These are phyloP conservation scores for Lycaon pictus DNA, from an alignment of 2,113 vertebrate genomes.

Conservation along the genomic window DNA sequence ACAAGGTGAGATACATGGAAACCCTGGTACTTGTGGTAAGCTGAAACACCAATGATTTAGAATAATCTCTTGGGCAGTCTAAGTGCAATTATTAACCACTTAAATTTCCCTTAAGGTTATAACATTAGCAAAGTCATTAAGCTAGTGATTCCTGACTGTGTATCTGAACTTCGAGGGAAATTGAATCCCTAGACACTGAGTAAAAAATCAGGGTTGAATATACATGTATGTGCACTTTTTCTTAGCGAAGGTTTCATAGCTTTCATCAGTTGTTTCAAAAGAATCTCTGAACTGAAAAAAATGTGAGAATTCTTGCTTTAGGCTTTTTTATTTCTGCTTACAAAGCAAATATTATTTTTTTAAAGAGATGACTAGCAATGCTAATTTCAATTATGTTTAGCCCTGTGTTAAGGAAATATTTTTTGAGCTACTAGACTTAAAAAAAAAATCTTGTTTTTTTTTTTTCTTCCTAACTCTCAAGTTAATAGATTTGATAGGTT, in stretches of 20 bases:
- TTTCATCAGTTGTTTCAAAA: constrained; percentile 67
- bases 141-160: background rate
- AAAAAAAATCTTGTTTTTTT: background rate
- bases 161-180: background rate
- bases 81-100: background rate
- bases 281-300: constrained; percentile 57
- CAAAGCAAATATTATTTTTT: constrained; percentile 42
- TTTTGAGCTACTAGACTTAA: background rate
- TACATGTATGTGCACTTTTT: background rate
- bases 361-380: constrained; percentile 17
- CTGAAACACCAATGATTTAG: background rate
- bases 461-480: background rate
- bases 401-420: background rate
- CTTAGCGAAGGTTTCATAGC: constrained; percentile 13
- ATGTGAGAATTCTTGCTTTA: background rate
- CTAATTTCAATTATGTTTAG: constrained; percentile 48
- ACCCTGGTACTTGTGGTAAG: background rate
- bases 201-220: constrained; percentile 44
- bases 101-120: background rate
- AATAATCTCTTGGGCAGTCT: background rate
- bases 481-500: background rate
- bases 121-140: background rate
- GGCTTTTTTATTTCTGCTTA: constrained; percentile 54
- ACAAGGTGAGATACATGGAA: background rate
- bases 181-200: constrained; percentile 18